A percentile compares a stretch with the other conserved stretches of the same genome.
Conservation (phyloP, 2,888 invertebrate species). For the Epistrophe grossulariae region DNA sequence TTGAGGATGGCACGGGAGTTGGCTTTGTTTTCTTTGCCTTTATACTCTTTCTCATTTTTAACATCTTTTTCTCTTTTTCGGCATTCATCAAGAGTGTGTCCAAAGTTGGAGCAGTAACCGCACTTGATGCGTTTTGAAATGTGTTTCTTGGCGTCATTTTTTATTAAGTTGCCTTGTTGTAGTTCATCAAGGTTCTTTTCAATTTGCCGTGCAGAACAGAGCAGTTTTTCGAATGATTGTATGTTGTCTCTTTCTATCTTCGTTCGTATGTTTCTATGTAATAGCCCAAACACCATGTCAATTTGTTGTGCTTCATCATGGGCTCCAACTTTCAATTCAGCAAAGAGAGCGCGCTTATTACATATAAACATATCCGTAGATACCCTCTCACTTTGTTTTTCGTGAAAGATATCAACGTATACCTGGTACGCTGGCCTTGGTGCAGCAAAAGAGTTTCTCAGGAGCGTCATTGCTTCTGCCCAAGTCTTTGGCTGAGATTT, state of each 20-base stretch:
- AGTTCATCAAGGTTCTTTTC: too few species aligned
- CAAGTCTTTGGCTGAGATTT: conserved; percentile 77
- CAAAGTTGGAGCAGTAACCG: conserved; percentile 1
- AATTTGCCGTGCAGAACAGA: neutral
- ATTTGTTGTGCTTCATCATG: too few species aligned
- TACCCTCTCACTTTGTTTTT: neutral
- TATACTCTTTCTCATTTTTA: neutral
- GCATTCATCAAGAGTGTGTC: neutral
- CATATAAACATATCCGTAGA: neutral
- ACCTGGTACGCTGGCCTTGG: too few species aligned
- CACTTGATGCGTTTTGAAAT: neutral
- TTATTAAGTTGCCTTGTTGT: neutral
- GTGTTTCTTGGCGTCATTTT: neutral
- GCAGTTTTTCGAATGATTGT: neutral
- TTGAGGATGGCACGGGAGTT: neutral
- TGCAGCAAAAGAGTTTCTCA: conserved; percentile 2
- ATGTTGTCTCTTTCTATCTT: neutral
- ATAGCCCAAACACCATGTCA: too few species aligned
- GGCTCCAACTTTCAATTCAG: neutral
- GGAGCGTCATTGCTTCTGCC: neutral
- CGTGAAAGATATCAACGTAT: neutral
- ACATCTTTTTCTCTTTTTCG: too few species aligned
- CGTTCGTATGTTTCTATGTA: neutral
- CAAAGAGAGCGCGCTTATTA: neutral
- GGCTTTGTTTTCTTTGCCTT: neutral